Base-by-base conservation (phyloP, 2,888 invertebrate species). In the Petrolisthes manimaculis region DNA sequence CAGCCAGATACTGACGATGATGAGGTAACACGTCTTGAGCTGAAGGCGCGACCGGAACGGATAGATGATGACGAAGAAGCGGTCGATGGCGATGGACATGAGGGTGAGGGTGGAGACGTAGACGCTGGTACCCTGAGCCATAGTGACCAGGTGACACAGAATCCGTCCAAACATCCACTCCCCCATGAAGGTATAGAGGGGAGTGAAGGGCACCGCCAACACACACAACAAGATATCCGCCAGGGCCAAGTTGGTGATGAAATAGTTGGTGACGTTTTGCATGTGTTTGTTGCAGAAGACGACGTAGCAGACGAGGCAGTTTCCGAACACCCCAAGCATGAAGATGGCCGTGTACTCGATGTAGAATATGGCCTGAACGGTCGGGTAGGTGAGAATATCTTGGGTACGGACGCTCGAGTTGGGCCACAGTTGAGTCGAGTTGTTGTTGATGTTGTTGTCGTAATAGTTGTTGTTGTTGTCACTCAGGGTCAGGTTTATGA, bases 231-330 rank as follows among this genome's bases (percentile, higher is more conserved):
- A 94, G 81, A 99, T 97, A 93, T 99, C 99, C 9, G 98, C 97
- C 61, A 99, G 94, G 0, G 99, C 99, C 92, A 99, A 94, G 93
- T 99, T 99, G 75, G 97, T 97, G 92, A 99, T 99, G 94, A 99
- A 99, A 84, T 98, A 95, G 93, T 99, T 99, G 4, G 99, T 99
- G 0, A 99, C 99, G 0, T 98, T 98, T 93, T 98, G 98, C 99
- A 99, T 99, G 55, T 97, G 96, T 91, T 96, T 96, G 93, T 98
- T 99, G 56, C 97, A 95, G 67, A 96, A 95, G 6, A 99, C 98
- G 21, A 99, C 98, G 92, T 96, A 98, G 92, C 98, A 97, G 51
- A 99, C 99, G 24, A 99, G 94, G 0, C 96, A 95, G 93, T 98
- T 98, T 0, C 98, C 98, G 92, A 96, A 95, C 0, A 98, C 94